Evolutionary conservation across 2,113 vertebrate species (phyloP), one percentile per base, ranked within the genome.

Genomic region (Nesoenas mayeri): DNA sequence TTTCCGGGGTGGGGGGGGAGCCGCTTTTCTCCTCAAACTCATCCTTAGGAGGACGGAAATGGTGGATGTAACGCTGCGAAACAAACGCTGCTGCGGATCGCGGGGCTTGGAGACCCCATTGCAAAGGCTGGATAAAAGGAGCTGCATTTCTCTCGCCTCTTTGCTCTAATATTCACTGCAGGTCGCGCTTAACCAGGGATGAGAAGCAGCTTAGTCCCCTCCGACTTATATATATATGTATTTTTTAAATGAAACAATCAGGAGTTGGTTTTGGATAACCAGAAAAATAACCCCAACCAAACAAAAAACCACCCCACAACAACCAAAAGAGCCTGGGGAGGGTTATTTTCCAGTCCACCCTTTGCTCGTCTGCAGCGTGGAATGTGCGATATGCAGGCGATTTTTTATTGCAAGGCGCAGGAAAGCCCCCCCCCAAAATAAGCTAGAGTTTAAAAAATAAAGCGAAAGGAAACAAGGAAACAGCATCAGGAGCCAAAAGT

Each of bases 351-450:
- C 60, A 82, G 31, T 72, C 71, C 86, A 65, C 70, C 72, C 56
- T 91, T 66, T 58, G 54, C 79, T 88, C 83, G 28, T 88, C 73
- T 92, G 62, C 82, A 79, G 79, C 57, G 79, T 79, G 94, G 91
- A 93, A 93, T 61, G 81, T 85, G 85, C 57, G 62, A 93, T 56
- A 81, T 85, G 81, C 57, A 72, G 85, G 80, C 74, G 74, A 50
- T n/a, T 69, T 47, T 47, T 47, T 47, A 40, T 47, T 58, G 16
- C 79, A 70, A 70, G 75, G 47, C 15, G 13, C 69, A 85, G 53
- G 60, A 57, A 79, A 88, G 62, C 71, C 8, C 42, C 42, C 71
- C 9, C 42, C 42, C 15, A 42, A 4, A 7, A 21, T 40, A 16
- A 15, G 18, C 9, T 40, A 29, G 4, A 60, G 8, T 15, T 26